Evolutionary conservation across 2,888 invertebrate genomes (phyloP).

Genomic region (Drosophila quasianomalipes): DNA sequence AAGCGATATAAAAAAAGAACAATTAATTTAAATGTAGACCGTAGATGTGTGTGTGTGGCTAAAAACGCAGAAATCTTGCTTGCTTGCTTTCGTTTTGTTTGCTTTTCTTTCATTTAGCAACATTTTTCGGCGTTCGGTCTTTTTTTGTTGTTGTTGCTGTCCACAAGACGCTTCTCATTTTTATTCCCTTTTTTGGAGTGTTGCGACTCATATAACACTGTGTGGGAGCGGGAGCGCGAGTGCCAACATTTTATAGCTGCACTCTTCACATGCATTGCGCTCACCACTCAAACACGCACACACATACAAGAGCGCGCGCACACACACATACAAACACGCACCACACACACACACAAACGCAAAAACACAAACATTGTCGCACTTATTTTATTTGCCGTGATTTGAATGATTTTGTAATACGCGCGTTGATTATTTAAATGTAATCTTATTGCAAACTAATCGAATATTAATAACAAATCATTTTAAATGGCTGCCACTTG

Average conservation of each 20-base stretch:
- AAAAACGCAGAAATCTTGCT: slow-evolving; percentile 63
- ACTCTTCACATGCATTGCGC: slow-evolving; percentile 75
- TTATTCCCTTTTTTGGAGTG: slow-evolving; percentile 86
- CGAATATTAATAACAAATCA: slow-evolving; percentile 21
- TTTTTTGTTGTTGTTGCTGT: slow-evolving; percentile 56
- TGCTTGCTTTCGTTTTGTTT: slow-evolving; percentile 67
- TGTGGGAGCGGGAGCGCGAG: slow-evolving; percentile 66
- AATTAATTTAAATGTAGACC: slow-evolving; percentile 66
- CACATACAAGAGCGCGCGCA: slow-evolving; percentile 36
- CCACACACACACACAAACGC: slow-evolving; percentile 33
- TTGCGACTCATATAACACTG: slow-evolving; percentile 85
- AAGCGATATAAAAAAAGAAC: slow-evolving; percentile 43
- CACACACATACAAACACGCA: slow-evolving; percentile 25
- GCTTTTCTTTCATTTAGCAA: slow-evolving; percentile 75
- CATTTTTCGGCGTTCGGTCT: slow-evolving; percentile 75
- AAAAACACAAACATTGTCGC: slow-evolving; percentile 64
- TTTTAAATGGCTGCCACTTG: slow-evolving; percentile 40
- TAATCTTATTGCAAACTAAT: slow-evolving; percentile 26
- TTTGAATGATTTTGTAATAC: slow-evolving; percentile 81
- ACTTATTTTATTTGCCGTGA: slow-evolving; percentile 80
- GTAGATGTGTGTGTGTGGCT: slow-evolving; percentile 35
- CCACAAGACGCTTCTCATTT: slow-evolving; percentile 79
- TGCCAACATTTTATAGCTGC: slow-evolving; percentile 70
- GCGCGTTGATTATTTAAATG: slow-evolving; percentile 68
- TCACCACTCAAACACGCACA: slow-evolving; percentile 52